These are phyloP conservation scores for Drosophila mimetica DNA, from an alignment of 2,888 invertebrate genomes.

Conservation along the genomic window DNA sequence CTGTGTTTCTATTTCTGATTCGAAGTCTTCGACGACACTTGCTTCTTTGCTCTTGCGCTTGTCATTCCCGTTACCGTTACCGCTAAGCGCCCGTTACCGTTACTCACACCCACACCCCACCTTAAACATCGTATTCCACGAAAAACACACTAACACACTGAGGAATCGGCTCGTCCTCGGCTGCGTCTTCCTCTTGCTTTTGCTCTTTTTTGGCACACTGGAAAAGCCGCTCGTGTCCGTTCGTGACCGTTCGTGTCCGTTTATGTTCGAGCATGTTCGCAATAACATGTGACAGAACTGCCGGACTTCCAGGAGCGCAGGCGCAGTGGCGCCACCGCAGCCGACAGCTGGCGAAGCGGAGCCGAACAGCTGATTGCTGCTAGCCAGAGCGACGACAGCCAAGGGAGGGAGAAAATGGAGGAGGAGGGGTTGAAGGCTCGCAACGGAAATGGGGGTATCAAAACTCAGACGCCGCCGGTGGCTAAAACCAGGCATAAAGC, in stretches of 20 bases:
- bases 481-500: conserved; percentile 9
- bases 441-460: background rate
- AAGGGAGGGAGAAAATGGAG: background rate
- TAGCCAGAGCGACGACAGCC: conserved; percentile 14
- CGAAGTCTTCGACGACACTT: conserved; percentile 8
- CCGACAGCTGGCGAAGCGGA: conserved; percentile 39
- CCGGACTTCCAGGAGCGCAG: conserved; percentile 68
- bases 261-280: conserved; percentile 9
- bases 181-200: conserved; percentile 24
- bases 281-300: conserved; percentile 64
- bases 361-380: conserved; percentile 67
- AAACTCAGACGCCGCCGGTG: conserved; percentile 25
- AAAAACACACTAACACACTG: conserved; percentile 50
- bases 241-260: conserved; percentile 46
- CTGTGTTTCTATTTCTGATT: conserved; percentile 32
- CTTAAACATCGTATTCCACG: conserved; percentile 24
- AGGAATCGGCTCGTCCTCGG: conserved; percentile 17
- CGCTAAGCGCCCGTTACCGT: conserved; percentile 29
- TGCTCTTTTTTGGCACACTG: conserved; percentile 71
- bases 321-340: conserved; percentile 41
- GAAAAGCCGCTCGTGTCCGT: conserved; percentile 50
- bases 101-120: background rate
- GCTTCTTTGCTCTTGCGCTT: conserved; percentile 22
- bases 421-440: too few relatives aligned
- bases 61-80: conserved; percentile 41